A percentile compares a stretch with the other conserved stretches of the same genome.
phyloP scores from a whole-genome alignment of 2,797 vertebrate species.

The Sebastolobus altivelis region DNA sequence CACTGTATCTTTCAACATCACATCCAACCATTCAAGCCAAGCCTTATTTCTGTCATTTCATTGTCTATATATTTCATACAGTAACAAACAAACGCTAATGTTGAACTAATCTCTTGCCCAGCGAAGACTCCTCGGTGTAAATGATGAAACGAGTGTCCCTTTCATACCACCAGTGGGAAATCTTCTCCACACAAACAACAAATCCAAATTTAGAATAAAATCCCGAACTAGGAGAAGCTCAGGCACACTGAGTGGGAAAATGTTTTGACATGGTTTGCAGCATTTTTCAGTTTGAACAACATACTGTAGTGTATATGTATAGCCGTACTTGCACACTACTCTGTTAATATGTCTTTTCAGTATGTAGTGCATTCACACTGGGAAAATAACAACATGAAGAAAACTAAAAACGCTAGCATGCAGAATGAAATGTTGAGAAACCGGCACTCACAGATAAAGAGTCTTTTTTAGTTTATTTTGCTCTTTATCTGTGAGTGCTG shows the following conservation, averaged over 20 bases:
- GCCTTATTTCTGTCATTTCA: background rate
- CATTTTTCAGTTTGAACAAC: background rate
- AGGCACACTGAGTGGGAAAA: background rate
- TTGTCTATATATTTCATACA: background rate
- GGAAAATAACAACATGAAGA: background rate
- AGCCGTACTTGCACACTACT: background rate
- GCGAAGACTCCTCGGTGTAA: background rate
- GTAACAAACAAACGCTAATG: no score
- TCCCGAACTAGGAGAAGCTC: background rate
- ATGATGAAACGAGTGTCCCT: background rate
- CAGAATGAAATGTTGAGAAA: background rate
- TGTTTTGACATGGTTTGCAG: background rate
- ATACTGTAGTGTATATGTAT: background rate
- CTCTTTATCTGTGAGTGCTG: no score
- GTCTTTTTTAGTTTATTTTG: no score
- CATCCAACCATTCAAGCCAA: background rate
- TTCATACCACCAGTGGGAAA: background rate
- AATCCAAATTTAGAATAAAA: background rate
- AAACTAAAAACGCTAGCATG: background rate
- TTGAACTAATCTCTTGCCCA: background rate
- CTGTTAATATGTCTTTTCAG: background rate
- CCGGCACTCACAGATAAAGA: no score
- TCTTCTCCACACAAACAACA: background rate
- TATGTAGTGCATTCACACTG: background rate
- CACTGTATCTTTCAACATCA: background rate